A percentile compares a stretch with the other conserved stretches of the same genome.
phyloP scores from a whole-genome alignment of 2,888 invertebrate genomes.

The Hypena proboscidalis region DNA sequence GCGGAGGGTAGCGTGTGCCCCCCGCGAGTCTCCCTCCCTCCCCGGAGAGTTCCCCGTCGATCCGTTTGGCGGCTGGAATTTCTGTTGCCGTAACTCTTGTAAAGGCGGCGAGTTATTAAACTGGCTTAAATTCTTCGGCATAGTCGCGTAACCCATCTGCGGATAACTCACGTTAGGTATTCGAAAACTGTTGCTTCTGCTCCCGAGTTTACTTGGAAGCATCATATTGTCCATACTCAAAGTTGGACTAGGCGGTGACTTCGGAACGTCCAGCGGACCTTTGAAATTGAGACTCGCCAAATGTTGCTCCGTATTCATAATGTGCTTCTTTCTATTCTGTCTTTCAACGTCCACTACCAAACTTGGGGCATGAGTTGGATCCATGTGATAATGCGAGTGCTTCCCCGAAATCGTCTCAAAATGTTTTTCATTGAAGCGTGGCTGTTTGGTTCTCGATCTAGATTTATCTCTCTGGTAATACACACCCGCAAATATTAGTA shows the following conservation, averaged over 20 bases:
- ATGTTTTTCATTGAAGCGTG: slow-evolving; percentile 88
- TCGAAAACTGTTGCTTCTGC: slow-evolving; percentile 78
- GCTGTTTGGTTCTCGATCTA: slow-evolving; percentile 87
- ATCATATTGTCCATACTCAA: slow-evolving; percentile 84
- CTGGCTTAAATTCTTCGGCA: slow-evolving; percentile 86
- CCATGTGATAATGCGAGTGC: slow-evolving; percentile 92
- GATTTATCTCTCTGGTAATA: slow-evolving; percentile 93
- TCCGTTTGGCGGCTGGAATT: slow-evolving; percentile 86
- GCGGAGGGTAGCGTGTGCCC: slow-evolving; percentile 75
- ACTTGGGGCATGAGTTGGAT: slow-evolving; percentile 91
- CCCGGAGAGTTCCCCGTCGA: slow-evolving; percentile 75
- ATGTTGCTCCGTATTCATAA: slow-evolving; percentile 81
- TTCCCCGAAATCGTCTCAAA: slow-evolving; percentile 92
- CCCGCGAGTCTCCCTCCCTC: slow-evolving; percentile 60
- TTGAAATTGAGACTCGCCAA: slow-evolving; percentile 85
- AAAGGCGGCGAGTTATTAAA: slow-evolving; percentile 79
- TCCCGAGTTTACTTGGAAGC: slow-evolving; percentile 82
- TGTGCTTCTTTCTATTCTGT: slow-evolving; percentile 74
- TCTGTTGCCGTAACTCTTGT: slow-evolving; percentile 85
- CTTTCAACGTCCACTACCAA: slow-evolving; percentile 93
- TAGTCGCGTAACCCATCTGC: slow-evolving; percentile 83
- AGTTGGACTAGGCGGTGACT: slow-evolving; percentile 87
- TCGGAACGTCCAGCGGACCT: slow-evolving; percentile 82
- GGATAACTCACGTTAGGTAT: slow-evolving; percentile 76
- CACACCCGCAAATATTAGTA: slow-evolving; percentile 93